phyloP scores from a whole-genome alignment of 1,140 invertebrate genomes.

The Portunus trituberculatus region DNA sequence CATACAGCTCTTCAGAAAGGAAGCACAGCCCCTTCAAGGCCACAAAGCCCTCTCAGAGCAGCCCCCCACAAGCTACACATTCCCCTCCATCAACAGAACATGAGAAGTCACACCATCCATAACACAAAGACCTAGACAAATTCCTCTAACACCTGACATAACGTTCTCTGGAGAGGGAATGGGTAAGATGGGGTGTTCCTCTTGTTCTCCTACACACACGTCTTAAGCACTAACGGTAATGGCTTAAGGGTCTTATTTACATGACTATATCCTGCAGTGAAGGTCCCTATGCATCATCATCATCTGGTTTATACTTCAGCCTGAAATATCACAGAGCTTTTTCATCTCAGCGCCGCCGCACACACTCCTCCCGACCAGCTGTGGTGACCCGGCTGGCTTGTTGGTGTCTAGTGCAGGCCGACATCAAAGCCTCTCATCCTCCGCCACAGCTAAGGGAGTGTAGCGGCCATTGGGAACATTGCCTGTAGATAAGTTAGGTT shows the following conservation, averaged over 20 bases:
- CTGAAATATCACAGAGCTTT: slow-evolving; percentile 64
- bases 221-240: slow-evolving; percentile 44
- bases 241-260: slow-evolving; percentile 61
- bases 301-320: background rate
- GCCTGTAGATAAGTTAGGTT: slow-evolving; percentile 40
- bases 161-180: too few species aligned
- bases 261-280: slow-evolving; percentile 49
- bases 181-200: too few species aligned
- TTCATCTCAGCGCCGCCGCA: slow-evolving; percentile 28
- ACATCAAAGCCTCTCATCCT: slow-evolving; percentile 63
- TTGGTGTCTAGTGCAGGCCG: slow-evolving; percentile 44
- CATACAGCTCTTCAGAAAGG: too few species aligned
- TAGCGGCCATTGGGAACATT: slow-evolving; percentile 74
- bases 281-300: background rate
- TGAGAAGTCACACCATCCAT: too few species aligned
- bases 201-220: too few species aligned
- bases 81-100: too few species aligned
- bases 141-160: too few species aligned
- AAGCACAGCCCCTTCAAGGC: too few species aligned
- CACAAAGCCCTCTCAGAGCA: too few species aligned
- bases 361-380: background rate
- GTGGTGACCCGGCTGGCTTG: slow-evolving; percentile 48
- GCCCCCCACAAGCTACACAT: too few species aligned
- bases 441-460: slow-evolving; percentile 65
- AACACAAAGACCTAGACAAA: too few species aligned